A percentile compares a stretch with the other conserved stretches of the same genome.
Conservation (phyloP, 2,797 vertebrate species). For the Chelonia mydas region DNA sequence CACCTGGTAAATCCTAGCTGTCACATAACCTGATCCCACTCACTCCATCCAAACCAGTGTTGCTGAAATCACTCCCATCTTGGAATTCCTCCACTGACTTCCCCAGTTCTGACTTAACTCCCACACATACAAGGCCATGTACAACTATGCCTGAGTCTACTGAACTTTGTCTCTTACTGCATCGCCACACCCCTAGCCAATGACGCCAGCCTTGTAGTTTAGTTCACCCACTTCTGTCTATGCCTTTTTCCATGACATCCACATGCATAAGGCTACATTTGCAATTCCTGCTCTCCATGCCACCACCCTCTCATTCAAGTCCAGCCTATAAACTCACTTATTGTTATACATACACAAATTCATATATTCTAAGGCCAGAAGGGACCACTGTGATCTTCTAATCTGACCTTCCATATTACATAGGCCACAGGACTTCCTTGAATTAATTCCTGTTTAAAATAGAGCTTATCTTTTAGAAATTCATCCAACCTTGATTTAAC, state of each 20-base stretch:
- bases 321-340: neutral
- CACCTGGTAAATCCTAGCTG: neutral
- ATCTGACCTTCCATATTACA: neutral
- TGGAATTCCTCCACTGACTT: neutral
- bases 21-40: neutral
- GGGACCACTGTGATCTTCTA: neutral
- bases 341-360: neutral
- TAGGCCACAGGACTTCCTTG: neutral
- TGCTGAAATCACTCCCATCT: neutral
- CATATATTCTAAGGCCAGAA: neutral
- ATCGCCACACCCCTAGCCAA: neutral
- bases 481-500: neutral
- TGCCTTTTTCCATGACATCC: neutral
- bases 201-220: neutral
- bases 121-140: neutral
- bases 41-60: neutral
- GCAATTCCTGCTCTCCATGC: neutral
- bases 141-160: too few species aligned
- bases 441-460: neutral
- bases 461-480: neutral
- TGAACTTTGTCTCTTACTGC: neutral
- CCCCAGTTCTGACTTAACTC: neutral
- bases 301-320: neutral
- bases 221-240: accelerated
- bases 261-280: neutral